These are phyloP conservation scores for Eremobia ochroleuca DNA, from an alignment of 2,888 invertebrate genomes.

Conservation along the genomic window DNA sequence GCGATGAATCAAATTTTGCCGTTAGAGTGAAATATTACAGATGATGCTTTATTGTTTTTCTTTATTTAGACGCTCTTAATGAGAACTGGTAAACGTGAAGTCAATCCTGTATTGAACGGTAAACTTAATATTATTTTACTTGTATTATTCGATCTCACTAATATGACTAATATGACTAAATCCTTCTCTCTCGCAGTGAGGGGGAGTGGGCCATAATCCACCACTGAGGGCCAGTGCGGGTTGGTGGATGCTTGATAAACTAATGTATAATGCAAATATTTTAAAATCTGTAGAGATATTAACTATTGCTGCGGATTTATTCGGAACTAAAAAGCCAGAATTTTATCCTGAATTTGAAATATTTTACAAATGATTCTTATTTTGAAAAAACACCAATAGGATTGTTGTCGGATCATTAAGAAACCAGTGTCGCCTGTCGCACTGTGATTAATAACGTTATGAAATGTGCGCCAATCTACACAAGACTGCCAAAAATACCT, in stretches of 20 bases:
- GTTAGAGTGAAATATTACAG: slow-evolving; percentile 13
- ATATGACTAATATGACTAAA: background rate
- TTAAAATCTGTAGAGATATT: background rate
- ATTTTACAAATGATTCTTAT: slow-evolving; percentile 22
- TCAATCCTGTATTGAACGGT: too few species aligned
- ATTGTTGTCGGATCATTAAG: slow-evolving; percentile 57
- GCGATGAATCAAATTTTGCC: background rate
- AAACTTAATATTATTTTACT: background rate
- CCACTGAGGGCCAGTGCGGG: background rate
- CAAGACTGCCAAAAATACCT: slow-evolving; percentile 42
- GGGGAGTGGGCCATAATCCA: background rate
- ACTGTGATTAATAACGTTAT: slow-evolving; percentile 53
- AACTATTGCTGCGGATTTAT: background rate
- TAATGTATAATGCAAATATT: background rate
- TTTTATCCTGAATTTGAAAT: slow-evolving; percentile 1
- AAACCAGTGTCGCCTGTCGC: slow-evolving; percentile 55
- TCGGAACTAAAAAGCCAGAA: too few species aligned
- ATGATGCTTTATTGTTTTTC: background rate
- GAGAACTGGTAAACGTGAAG: background rate
- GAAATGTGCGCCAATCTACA: slow-evolving; percentile 48
- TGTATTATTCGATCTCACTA: background rate
- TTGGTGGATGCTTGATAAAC: background rate
- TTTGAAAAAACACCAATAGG: slow-evolving; percentile 36
- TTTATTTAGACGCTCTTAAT: background rate
- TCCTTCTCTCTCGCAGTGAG: too few species aligned